phyloP scores from a whole-genome alignment of 2,888 invertebrate genomes.

The Oscheius sp. region DNA sequence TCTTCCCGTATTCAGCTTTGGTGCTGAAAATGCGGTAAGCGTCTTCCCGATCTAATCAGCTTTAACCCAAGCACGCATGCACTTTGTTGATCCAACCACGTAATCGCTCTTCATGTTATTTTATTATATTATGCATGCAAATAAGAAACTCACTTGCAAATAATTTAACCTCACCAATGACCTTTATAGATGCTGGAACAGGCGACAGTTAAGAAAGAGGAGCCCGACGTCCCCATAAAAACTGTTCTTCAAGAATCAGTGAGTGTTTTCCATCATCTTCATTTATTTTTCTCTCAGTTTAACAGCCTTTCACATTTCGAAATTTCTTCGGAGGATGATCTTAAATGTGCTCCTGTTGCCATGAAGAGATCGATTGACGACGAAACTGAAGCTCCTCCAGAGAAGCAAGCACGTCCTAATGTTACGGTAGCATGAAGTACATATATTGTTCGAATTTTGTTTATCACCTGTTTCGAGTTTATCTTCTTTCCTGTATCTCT shows the following conservation, averaged over 20 bases:
- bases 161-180: no score
- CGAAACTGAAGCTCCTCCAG: background rate
- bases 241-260: slow-evolving; percentile 6
- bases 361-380: slow-evolving; percentile 7
- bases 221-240: background rate
- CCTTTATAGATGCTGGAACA: no score
- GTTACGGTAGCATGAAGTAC: no score
- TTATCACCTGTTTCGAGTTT: no score
- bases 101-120: background rate
- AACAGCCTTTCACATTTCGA: slow-evolving; percentile 1
- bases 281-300: background rate
- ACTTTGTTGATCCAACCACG: background rate
- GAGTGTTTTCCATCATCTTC: background rate
- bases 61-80: no score
- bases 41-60: no score
- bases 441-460: no score
- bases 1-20: slow-evolving; percentile 16
- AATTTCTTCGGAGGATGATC: background rate
- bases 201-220: background rate
- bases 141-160: background rate
- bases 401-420: slow-evolving; percentile 8
- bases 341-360: background rate
- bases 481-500: no score
- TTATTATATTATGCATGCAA: background rate
- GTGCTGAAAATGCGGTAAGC: no score